Conservation (phyloP, 2,797 vertebrate genomes). For the Enteromius viviparus region DNA sequence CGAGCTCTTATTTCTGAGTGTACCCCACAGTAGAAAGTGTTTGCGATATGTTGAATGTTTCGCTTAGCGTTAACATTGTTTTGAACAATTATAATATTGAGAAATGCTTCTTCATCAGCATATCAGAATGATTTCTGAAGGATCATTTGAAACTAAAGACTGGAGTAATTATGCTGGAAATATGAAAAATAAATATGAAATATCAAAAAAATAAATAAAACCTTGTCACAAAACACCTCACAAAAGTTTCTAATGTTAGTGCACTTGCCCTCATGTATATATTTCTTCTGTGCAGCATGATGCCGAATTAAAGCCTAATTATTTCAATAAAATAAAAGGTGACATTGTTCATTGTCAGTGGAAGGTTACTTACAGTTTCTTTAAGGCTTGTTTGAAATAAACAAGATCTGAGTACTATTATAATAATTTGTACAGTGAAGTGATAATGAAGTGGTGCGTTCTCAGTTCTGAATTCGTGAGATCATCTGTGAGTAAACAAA, state of each 20-base stretch:
- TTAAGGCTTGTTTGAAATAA: not conserved
- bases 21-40: too few relatives aligned
- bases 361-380: not conserved
- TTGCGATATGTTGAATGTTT: too few relatives aligned
- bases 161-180: not conserved
- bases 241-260: not conserved
- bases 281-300: not conserved
- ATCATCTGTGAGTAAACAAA: conserved; percentile 4
- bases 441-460: not conserved
- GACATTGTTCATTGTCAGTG: not conserved
- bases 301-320: not conserved
- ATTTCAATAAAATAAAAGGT: not conserved
- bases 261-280: too few relatives aligned
- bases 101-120: too few relatives aligned
- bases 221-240: not conserved
- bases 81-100: too few relatives aligned
- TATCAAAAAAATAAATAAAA: not conserved
- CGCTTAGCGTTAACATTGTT: too few relatives aligned
- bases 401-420: not conserved
- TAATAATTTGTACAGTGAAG: not conserved
- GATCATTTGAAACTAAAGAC: not conserved
- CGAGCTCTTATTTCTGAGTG: too few relatives aligned
- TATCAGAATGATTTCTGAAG: not conserved
- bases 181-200: not conserved
- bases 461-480: not conserved